phyloP scores from a whole-genome alignment of 2,888 invertebrate genomes.

The Mesorhabditis belari region DNA sequence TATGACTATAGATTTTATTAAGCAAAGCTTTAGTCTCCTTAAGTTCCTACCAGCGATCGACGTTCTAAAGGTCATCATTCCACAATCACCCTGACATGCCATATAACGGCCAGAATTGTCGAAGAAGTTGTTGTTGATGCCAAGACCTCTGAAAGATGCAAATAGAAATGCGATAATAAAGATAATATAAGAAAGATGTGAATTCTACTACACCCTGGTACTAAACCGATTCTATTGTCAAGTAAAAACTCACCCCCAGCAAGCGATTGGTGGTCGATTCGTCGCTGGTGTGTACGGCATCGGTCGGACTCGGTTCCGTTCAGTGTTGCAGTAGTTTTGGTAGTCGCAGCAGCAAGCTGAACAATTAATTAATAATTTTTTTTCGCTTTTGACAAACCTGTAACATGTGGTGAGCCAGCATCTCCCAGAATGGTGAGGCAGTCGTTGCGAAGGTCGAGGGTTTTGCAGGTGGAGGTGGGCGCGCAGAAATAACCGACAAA shows the following conservation, averaged over 20 bases:
- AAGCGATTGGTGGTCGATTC: conserved; percentile 24
- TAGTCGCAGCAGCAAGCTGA: conserved; percentile 32
- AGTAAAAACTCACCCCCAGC: conserved; percentile 24
- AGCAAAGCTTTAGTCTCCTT: no score
- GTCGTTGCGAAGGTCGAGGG: neutral
- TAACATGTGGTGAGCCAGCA: neutral
- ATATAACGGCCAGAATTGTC: neutral
- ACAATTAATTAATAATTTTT: no score
- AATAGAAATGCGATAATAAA: no score
- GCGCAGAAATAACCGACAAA: neutral
- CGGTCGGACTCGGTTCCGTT: neutral
- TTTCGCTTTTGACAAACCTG: no score
- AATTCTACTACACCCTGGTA: no score
- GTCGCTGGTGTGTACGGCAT: conserved; percentile 9
- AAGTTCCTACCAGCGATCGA: conserved; percentile 5
- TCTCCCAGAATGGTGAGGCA: neutral
- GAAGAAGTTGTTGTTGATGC: neutral
- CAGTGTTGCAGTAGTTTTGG: conserved; percentile 25
- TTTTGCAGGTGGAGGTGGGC: neutral
- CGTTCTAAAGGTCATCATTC: conserved; percentile 19
- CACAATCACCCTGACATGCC: conserved; percentile 27
- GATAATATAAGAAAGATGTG: no score
- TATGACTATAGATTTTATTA: no score
- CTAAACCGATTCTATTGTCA: conserved; percentile 13
- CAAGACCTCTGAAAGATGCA: neutral